Base-by-base conservation (phyloP, 2,797 vertebrate species). In the Sebastes goodei region DNA sequence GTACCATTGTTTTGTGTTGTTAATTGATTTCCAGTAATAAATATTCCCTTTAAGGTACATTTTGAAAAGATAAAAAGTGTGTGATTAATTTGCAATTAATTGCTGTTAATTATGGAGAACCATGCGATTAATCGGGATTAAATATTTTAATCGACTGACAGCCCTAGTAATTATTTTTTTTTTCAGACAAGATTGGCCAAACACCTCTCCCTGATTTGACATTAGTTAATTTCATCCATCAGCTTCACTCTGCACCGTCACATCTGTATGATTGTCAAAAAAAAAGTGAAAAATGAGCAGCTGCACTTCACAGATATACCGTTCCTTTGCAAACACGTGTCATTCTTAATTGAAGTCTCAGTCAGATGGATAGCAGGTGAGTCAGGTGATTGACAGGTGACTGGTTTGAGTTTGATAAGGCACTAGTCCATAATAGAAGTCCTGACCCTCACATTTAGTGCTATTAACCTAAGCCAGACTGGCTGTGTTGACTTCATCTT, bases 361-460 rank as follows among this genome's bases (percentile, higher is more conserved):
- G 56, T 82, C 82, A 75, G 72, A 90, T 80, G 84, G 78, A 66
- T 69, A 74, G 78, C 84, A 85, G 86, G 83, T 89, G 81, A 87
- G 83, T 84, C 78, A 80, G 68, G 81, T 94, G 94, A 95, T 87
- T 94, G 94, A 88, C 93, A 93, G 87, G 85, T 94, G 92, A 91
- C 88, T 81, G 90, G 76, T 81, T 77, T 5, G 69, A 78, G 84
- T 92, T 93, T 93, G 93, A 95, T 95, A 94, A 95, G 91, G 86
- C 55, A 33, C 66, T 57, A 29, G 85, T 83, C 87, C 82, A 86
- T 94, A 94, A 95, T 95, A 78, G 92, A 91, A 92, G 91, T 78
- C 89, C 78, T 93, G 94, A 94, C 93, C 94, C 91, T 90, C 80
- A 84, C 92, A 90, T 93, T 88, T 88, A 86, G 89, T 60, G 84